Conservation (phyloP, 2,888 invertebrate species). For the Prosopocoilus inquinatus region DNA sequence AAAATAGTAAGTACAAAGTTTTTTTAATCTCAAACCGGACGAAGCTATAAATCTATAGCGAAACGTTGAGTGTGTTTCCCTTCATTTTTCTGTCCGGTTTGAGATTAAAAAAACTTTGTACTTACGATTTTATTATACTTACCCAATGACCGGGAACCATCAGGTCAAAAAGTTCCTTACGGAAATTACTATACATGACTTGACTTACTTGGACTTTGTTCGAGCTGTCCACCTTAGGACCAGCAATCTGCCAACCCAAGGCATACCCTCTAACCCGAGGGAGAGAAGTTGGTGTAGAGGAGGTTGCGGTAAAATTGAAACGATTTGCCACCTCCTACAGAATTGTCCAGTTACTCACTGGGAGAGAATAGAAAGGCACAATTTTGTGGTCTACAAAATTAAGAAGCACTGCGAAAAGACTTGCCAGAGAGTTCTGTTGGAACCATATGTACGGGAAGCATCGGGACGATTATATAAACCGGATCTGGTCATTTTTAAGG, state of each 20-base stretch:
- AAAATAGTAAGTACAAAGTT: no score
- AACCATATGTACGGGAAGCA: slow-evolving; percentile 24
- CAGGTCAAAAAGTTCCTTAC: no score
- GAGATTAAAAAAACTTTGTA: no score
- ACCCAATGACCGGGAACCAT: no score
- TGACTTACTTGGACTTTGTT: slow-evolving; percentile 24
- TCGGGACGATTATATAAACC: slow-evolving; percentile 30
- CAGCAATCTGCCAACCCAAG: slow-evolving; percentile 18
- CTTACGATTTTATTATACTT: no score
- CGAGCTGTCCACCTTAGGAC: slow-evolving; percentile 22
- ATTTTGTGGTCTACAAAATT: slow-evolving; percentile 25
- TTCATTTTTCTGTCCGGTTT: no score
- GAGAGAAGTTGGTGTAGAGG: slow-evolving; percentile 15
- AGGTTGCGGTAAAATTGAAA: slow-evolving; percentile 15
- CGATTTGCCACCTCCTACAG: slow-evolving; percentile 24
- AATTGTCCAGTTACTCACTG: slow-evolving; percentile 17
- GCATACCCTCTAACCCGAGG: slow-evolving; percentile 16
- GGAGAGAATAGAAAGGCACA: slow-evolving; percentile 22
- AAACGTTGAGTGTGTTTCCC: no score
- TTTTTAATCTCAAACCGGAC: no score
- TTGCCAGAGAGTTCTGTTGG: slow-evolving; percentile 21
- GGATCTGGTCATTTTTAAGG: slow-evolving; percentile 20
- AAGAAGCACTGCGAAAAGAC: slow-evolving; percentile 11
- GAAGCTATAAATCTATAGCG: no score
- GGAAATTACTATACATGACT: no score